Base-by-base conservation (phyloP, 2,888 invertebrate genomes). In the Dendrolimus houi region DNA sequence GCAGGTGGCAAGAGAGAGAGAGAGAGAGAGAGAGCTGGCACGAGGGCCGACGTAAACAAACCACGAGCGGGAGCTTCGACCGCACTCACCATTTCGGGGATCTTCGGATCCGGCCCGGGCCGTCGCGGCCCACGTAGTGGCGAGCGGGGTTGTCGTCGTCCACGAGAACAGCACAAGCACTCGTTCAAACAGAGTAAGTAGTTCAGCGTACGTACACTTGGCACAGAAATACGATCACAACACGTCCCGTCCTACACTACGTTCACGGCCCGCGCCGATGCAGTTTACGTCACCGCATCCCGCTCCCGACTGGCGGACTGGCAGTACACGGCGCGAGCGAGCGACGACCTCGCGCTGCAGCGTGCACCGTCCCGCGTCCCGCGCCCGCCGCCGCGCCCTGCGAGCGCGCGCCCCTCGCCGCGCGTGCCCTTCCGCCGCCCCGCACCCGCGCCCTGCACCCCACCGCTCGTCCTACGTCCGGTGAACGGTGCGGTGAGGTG, bases 241-340 rank as follows among this genome's bases (percentile, higher is more conserved):
- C 79, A 81, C 85, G 86, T 88, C 86, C 85, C 87, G 90, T 85
- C 82, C 89, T 86, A 88, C 88, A 88, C 87, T 89, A 89, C 85
- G 84, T 78, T 83, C 69, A 80, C 86, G 88, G 89, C 87, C 82
- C 81, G 77, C 82, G 88, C 88, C 89, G 86, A 81, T 90, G 90
- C 90, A 89, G 85, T 84, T 83, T 87, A 88, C 91, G 89, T 88
- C 90, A 89, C 90, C 89, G 89, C 89, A 90, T 90, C 89, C 89
- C 89, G 89, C 87, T 89, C 88, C 88, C 85, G 87, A 89, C 89
- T 90, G 87, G 78, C 85, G 64, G 87, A 89, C 89, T 90, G 87
- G 78, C 85, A 64, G 72, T 71, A 65, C 78, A 77, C 74, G 72
- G 64, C 75, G 83, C 81, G 81, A 76, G 85, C 86, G 87, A 87